Base-by-base conservation (phyloP, 35 echinoderm and acorn worm species). In the Ophiothrix spiculata region DNA sequence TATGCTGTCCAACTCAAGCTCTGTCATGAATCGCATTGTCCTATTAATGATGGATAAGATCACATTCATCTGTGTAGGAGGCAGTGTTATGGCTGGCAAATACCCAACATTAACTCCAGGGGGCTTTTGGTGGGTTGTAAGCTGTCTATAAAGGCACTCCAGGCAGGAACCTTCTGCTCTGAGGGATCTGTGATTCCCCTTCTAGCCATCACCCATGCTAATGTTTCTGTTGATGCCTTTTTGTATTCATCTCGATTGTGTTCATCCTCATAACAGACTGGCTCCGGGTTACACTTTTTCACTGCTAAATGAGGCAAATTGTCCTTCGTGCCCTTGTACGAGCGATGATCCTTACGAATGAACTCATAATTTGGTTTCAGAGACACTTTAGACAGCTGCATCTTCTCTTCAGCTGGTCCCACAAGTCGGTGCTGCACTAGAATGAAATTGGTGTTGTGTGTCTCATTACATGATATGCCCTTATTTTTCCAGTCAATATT, bases 381-480 rank as follows among this genome's bases (percentile, higher is more conserved):
- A 16, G 16, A 78, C 10, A 78, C 10, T 13, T 33, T 34, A 16
- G 32, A 28, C 21, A 25, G 10, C 17, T 25, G 17, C 3, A 3
- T n/a, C 25, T 4, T 78, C 33, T 8, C 33, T 3, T 33, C 32
- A 78, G 4, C 4, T 1, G 21, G 76, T 36, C 34, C 38, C 1
- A 16, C 11, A 37, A 39, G 38, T 78, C 25, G 34, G 21, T 78
- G 76, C 32, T 78, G 76, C 16, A 78, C 36, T 36, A 12, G 31
- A 78, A 78, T 78, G 33, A 34, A 78, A 39, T 78, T 78, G 33
- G 76, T 78, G 76, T 78, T 78, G 32, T 78, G 76, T 16, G 76
- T 78, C 36, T 78, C 76, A 15, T 78, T 78, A 34, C 76, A 16
- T 78, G 33, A 15, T 39, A 35, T 78, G 4, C 36, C 76, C 36